Percentiles rank a stretch among this genome's conserved stretches.
Evolutionary conservation across 2,888 invertebrate species (phyloP).

Genomic region (Mycogona germanica): DNA sequence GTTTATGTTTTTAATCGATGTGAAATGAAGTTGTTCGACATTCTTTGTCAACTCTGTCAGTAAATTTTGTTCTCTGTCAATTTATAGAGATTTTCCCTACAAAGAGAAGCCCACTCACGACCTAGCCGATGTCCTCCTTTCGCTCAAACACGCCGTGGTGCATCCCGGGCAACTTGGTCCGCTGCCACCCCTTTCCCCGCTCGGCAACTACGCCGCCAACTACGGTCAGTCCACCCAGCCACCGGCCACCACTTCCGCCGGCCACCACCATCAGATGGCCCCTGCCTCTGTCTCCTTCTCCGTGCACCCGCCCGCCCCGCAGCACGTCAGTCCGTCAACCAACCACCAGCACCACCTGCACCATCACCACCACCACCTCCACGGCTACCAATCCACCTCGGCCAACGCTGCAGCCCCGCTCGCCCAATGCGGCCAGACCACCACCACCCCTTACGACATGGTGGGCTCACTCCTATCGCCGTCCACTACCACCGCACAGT

Average conservation of each 20-base stretch:
- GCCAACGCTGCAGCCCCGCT: neutral
- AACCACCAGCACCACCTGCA: slow-evolving; percentile 27
- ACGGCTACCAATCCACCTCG: slow-evolving; percentile 1
- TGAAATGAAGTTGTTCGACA: too few relatives aligned
- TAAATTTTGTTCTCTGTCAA: slow-evolving; percentile 2
- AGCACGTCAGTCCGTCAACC: slow-evolving; percentile 28
- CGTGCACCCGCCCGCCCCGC: slow-evolving; percentile 26
- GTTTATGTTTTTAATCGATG: too few relatives aligned
- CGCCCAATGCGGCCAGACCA: neutral
- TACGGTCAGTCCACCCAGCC: slow-evolving; percentile 31
- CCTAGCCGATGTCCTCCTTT: slow-evolving; percentile 77
- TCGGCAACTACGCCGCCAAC: slow-evolving; percentile 22
- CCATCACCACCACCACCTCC: slow-evolving; percentile 11
- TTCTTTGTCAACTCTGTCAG: too few relatives aligned
- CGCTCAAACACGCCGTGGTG: slow-evolving; percentile 75
- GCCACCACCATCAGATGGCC: slow-evolving; percentile 17
- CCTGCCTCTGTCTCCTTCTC: too few relatives aligned
- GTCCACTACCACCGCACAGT: neutral
- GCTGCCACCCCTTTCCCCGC: slow-evolving; percentile 29
- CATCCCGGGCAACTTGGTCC: slow-evolving; percentile 50
- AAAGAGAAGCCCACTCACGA: slow-evolving; percentile 40
- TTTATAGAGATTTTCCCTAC: slow-evolving; percentile 30
- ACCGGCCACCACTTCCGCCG: slow-evolving; percentile 31
- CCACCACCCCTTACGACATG: neutral
- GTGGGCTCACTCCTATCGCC: neutral